Evolutionary conservation across 2,888 invertebrate genomes (phyloP), one percentile per base, ranked within the genome.

Genomic region (Blera fallax): DNA sequence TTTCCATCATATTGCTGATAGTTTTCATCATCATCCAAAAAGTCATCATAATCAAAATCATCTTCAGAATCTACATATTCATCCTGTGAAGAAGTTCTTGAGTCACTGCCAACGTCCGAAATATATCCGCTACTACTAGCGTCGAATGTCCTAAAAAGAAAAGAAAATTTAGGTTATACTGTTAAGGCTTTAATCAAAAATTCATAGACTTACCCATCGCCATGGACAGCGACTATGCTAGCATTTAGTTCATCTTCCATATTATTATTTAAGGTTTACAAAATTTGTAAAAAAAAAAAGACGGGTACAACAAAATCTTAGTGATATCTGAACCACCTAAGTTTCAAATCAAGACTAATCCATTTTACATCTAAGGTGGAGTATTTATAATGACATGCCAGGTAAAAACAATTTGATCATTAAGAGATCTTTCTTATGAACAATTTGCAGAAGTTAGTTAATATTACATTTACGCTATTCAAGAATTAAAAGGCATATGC

Each of bases 191-290:
- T 16, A 27, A 27, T n/a, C 2, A 16, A 7, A 16, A 54, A 27
- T 16, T 54, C 1, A 7, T 16, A 11, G 2, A 43, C 45, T 62
- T 62, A 62, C 62, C 3, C 29, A 18, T 62, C 62, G 10, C 62
- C 62, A 7, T 18, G 10, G 10, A 62, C 62, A 16, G 62, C 45
- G 11, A 45, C 8, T 16, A 45, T 62, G 29, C 45, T 62, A 18
- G 45, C 45, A n/a, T 45, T 62, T 5, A 62, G 27, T 7, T 62
- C 45, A 29, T 62, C 62, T 29, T 62, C 62, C 62, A 62, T 62
- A 14, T 14, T 27, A 3, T 32, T 5, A 2, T 6, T n/a, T 8
- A 3, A 52, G 3, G 3, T 3, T 29, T 27, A 1, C n/a, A 52
- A 27, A 48, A 1, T 7, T 27, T n/a, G 1, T 8, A 8, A 4